Percentiles rank a stretch among this genome's conserved stretches.
Conservation (phyloP, 2,888 invertebrate species). For the Keiferia lycopersicella region DNA sequence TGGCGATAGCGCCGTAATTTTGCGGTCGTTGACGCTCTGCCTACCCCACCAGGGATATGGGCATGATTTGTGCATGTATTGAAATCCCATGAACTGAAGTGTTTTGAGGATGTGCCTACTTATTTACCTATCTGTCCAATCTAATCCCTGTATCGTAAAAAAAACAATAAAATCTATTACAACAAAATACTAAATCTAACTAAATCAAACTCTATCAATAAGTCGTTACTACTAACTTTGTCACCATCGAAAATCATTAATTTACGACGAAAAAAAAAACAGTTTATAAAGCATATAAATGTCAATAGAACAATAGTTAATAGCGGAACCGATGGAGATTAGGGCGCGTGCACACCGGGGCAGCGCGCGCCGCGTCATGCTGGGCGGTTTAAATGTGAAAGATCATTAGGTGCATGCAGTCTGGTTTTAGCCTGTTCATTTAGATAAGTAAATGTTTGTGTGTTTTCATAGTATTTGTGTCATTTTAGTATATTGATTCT, state of each 20-base stretch:
- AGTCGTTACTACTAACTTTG: conserved; percentile 14
- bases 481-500: background rate
- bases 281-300: conserved; percentile 31
- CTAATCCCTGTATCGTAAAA: background rate
- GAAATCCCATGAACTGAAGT: no score
- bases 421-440: conserved; percentile 1
- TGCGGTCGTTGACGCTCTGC: no score
- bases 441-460: background rate
- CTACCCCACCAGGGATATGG: no score
- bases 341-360: conserved; percentile 54
- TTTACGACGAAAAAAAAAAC: conserved; percentile 33
- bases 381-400: conserved; percentile 63
- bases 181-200: no score
- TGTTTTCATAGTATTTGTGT: background rate
- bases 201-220: conserved; percentile 30
- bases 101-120: no score
- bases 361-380: conserved; percentile 56
- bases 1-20: no score
- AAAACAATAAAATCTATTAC: background rate
- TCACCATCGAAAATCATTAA: conserved; percentile 30
- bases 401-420: conserved; percentile 35
- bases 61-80: no score
- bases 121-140: no score
- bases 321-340: conserved; percentile 58
- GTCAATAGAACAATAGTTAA: conserved; percentile 45